Evolutionary conservation across 2,113 vertebrate genomes (phyloP).

Genomic region (Saimiri boliviensis): DNA sequence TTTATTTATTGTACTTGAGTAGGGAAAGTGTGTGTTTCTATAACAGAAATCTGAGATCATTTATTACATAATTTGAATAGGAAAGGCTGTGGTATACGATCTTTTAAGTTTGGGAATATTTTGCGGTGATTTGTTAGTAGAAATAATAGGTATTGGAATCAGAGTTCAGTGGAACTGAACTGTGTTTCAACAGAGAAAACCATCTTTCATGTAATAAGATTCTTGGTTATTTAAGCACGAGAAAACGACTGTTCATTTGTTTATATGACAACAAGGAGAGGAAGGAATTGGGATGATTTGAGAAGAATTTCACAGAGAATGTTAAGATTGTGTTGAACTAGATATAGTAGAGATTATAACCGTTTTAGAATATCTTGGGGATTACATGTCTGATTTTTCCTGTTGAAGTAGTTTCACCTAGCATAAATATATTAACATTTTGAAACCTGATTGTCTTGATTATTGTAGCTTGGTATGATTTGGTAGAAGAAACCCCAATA

Average conservation of each 20-base stretch:
- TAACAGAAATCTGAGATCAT: background rate
- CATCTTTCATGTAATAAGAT: background rate
- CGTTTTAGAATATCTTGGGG: background rate
- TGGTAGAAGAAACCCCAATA: background rate
- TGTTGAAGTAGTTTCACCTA: slow-evolving; percentile 5
- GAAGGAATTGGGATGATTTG: background rate
- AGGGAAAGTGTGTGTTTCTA: background rate
- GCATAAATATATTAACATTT: background rate
- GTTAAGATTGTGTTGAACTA: background rate
- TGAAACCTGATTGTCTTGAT: background rate
- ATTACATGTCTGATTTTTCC: background rate
- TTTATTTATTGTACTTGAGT: slow-evolving; percentile 17
- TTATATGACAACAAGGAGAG: background rate
- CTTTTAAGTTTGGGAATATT: background rate
- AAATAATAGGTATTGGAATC: background rate
- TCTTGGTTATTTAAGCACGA: background rate
- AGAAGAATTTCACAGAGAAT: slow-evolving; percentile 13
- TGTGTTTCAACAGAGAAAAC: slow-evolving; percentile 20
- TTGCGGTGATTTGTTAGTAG: slow-evolving; percentile 41
- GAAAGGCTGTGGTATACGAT: background rate
- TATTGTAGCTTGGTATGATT: background rate
- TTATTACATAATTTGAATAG: slow-evolving; percentile 32
- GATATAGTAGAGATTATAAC: background rate
- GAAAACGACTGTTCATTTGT: background rate
- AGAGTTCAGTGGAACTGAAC: background rate